Conservation (phyloP, 1,140 invertebrate genomes). For the Danaus melanippus region DNA sequence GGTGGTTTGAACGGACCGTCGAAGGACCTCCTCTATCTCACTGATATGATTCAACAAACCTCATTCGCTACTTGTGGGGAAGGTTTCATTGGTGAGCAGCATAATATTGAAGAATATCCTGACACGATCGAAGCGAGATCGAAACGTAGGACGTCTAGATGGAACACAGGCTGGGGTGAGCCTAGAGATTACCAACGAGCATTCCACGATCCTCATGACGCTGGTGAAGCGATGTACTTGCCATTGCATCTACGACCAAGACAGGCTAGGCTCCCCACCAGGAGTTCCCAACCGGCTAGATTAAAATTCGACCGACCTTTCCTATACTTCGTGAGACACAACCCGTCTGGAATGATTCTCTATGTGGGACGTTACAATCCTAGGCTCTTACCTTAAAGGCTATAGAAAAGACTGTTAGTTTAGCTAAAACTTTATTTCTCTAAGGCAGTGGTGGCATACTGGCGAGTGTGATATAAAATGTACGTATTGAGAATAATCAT, state of each 20-base stretch:
- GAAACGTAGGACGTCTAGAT: constrained; percentile 50
- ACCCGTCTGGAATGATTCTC: constrained; percentile 88
- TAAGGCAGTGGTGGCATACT: constrained; percentile 62
- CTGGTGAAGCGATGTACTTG: constrained; percentile 73
- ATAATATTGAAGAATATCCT: constrained; percentile 86
- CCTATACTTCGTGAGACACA: constrained; percentile 88
- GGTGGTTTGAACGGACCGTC: constrained; percentile 82
- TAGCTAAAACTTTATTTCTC: constrained; percentile 60
- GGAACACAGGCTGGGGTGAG: constrained; percentile 55
- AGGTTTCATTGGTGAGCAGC: constrained; percentile 78
- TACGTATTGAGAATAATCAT: constrained; percentile 41
- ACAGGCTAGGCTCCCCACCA: constrained; percentile 79
- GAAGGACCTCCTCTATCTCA: constrained; percentile 82
- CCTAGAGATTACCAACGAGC: constrained; percentile 73
- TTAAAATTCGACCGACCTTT: constrained; percentile 88
- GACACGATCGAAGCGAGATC: constrained; percentile 69
- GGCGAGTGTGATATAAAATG: constrained; percentile 49
- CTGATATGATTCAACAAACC: constrained; percentile 85
- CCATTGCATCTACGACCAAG: constrained; percentile 78
- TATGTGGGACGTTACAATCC: constrained; percentile 90
- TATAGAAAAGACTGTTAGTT: constrained; percentile 63
- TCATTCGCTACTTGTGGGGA: constrained; percentile 86
- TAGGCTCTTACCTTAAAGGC: constrained; percentile 77
- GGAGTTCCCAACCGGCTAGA: constrained; percentile 70
- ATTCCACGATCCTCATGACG: constrained; percentile 77